Conservation (phyloP, 23 tunicate species). For the Halocynthia aurantium region DNA sequence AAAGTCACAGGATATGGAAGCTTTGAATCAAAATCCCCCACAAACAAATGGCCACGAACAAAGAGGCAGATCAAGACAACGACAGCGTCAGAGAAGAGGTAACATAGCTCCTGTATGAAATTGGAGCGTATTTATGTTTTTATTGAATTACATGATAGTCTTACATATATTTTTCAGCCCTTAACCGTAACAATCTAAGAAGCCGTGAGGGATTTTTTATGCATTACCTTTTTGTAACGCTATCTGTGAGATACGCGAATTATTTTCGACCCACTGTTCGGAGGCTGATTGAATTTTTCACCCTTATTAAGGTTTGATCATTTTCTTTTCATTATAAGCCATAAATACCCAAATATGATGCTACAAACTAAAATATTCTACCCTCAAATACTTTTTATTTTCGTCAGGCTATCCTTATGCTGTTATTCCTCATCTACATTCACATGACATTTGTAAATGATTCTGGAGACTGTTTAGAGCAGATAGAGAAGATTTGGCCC, state of each 20-base stretch:
- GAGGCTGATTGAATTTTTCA: conserved; percentile 70
- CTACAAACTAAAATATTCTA: not conserved
- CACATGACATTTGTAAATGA: conserved; percentile 65
- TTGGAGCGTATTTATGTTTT: not conserved
- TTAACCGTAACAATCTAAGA: conserved; percentile 17
- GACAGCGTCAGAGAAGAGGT: not conserved
- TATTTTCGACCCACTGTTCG: conserved; percentile 63
- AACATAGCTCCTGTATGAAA: not conserved
- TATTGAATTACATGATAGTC: not conserved
- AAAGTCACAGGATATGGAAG: too few species aligned
- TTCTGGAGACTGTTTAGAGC: conserved; percentile 59
- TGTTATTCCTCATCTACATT: conserved; percentile 61
- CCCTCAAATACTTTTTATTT: not conserved
- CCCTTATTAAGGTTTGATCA: conserved; percentile 24
- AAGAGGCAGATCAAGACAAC: too few species aligned
- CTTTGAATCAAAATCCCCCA: too few species aligned
- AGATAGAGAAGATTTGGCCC: conserved; percentile 80
- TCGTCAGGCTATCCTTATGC: conserved; percentile 49
- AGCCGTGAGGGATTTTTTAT: conserved; percentile 72
- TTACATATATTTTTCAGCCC: not conserved
- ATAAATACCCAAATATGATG: not conserved
- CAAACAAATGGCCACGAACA: too few species aligned
- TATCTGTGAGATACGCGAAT: conserved; percentile 50
- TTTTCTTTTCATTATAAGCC: not conserved
- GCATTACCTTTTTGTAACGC: conserved; percentile 72